Conservation (phyloP, 2,888 invertebrate genomes). For the Cataglyphis altisquamis region DNA sequence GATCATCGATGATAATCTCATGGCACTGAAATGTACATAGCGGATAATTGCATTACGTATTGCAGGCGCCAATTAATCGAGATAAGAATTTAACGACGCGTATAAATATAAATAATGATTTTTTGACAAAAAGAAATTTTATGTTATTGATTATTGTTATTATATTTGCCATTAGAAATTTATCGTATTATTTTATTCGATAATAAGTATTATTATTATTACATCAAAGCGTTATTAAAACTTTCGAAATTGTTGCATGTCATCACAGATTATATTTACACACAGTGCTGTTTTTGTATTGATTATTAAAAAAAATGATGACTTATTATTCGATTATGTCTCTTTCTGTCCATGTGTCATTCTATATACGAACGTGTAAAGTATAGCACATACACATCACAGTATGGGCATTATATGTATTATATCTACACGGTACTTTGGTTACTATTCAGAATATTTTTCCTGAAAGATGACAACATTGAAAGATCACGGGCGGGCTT, state of each 20-base stretch:
- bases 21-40: conserved; percentile 10
- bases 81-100: not conserved
- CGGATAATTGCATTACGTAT: not conserved
- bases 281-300: not conserved
- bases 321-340: not conserved
- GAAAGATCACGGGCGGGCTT: conserved; percentile 34
- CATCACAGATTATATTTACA: not conserved
- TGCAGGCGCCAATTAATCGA: not conserved
- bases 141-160: not conserved
- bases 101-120: not conserved
- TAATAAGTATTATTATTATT: not conserved
- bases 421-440: not conserved
- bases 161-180: not conserved
- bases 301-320: conserved; percentile 4
- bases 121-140: not conserved
- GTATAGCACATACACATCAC: not conserved
- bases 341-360: not conserved
- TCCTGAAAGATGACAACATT: conserved; percentile 33
- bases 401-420: too few relatives aligned
- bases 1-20: conserved; percentile 44
- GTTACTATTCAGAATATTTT: conserved; percentile 11
- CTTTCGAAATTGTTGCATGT: not conserved
- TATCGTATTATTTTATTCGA: not conserved
- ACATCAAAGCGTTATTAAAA: not conserved
- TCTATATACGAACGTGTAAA: not conserved